phyloP scores from a whole-genome alignment of 2,113 vertebrate species.

The Prietella phreatophila region DNA sequence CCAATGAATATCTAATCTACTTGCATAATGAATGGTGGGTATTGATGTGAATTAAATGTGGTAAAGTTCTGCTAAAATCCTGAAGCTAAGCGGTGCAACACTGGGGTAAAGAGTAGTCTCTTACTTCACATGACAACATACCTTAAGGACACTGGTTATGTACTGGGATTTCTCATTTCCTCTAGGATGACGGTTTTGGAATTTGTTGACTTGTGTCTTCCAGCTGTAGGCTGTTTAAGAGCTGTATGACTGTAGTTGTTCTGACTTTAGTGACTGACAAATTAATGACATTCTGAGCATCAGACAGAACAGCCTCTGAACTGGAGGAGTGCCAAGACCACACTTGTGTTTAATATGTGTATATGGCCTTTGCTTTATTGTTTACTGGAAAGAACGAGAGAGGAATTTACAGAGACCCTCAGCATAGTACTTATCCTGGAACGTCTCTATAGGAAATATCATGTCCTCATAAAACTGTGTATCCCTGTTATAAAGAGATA shows the following conservation, averaged over 20 bases:
- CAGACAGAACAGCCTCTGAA: constrained; percentile 4
- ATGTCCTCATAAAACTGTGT: not conserved
- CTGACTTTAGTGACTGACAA: constrained; percentile 5
- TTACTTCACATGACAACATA: not conserved
- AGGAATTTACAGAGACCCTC: not conserved
- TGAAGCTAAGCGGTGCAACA: not conserved
- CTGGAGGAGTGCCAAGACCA: constrained; percentile 19
- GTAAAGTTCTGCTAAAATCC: not conserved
- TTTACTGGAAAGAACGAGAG: not conserved
- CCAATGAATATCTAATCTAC: not conserved
- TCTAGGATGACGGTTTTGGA: not conserved
- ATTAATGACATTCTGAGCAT: constrained; percentile 17
- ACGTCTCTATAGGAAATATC: not conserved
- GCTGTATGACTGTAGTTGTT: not conserved
- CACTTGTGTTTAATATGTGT: constrained; percentile 22
- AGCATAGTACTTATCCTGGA: not conserved
- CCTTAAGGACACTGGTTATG: not conserved
- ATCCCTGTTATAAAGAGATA: too few species aligned
- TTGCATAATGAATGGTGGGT: not conserved
- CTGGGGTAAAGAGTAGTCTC: not conserved
- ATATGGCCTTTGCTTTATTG: constrained; percentile 3
- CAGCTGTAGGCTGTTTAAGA: not conserved
- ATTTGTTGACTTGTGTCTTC: not conserved
- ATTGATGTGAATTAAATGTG: not conserved
- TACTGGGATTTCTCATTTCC: not conserved